Evolutionary conservation across 2,797 vertebrate genomes (phyloP).

Genomic region (Rhinatrema bivittatum): DNA sequence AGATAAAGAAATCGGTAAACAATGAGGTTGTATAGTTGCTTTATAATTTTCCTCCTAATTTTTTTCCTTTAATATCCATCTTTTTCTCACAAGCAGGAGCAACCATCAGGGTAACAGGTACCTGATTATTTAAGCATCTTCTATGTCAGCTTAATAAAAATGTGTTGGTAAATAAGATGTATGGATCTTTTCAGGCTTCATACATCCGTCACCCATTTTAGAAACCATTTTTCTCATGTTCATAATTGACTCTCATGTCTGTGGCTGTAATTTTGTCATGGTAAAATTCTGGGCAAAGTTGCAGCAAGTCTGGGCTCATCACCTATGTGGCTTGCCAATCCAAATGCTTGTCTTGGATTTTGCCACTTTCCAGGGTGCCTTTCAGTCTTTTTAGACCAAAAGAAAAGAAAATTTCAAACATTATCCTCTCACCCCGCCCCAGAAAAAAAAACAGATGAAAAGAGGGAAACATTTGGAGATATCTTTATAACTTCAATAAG

Average conservation of each 20-base stretch:
- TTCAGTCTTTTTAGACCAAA: too few relatives aligned
- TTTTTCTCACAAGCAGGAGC: conserved; percentile 93
- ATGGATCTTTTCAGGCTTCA: conserved; percentile 46
- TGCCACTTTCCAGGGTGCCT: too few relatives aligned
- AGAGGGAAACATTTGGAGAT: too few relatives aligned
- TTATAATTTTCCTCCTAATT: conserved; percentile 46
- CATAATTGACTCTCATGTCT: conserved; percentile 28
- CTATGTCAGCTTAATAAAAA: conserved; percentile 57
- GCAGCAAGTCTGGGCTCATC: too few relatives aligned
- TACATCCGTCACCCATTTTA: conserved; percentile 57
- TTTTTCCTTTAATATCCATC: conserved; percentile 72
- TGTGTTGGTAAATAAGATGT: conserved; percentile 53
- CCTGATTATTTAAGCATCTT: conserved; percentile 68
- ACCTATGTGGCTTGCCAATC: too few relatives aligned
- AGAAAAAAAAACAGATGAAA: too few relatives aligned
- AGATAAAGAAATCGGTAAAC: too few relatives aligned
- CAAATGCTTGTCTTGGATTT: too few relatives aligned
- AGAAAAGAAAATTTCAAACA: too few relatives aligned
- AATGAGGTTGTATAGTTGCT: conserved; percentile 25
- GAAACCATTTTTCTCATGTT: conserved; percentile 29
- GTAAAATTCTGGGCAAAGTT: conserved; percentile 1
- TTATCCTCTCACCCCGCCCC: too few relatives aligned
- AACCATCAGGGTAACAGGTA: conserved; percentile 98
- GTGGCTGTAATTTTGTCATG: conserved; percentile 6
- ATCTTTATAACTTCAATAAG: too few relatives aligned